These are phyloP conservation scores for Diceros bicornis DNA, from an alignment of 2,797 vertebrate genomes.

Conservation along the genomic window DNA sequence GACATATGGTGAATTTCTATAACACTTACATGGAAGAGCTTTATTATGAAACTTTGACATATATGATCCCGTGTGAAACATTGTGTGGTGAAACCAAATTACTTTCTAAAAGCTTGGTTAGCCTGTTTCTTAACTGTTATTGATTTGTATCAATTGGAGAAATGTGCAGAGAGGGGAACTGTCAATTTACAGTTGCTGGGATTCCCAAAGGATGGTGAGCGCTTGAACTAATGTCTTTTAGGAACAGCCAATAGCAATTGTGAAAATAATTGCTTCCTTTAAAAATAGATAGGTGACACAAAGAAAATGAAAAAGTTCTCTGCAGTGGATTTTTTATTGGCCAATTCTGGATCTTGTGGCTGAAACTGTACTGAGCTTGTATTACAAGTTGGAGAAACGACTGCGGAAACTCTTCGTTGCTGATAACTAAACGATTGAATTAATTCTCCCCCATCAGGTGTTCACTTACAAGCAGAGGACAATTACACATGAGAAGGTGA, in stretches of 20 bases:
- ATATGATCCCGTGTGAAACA: background rate
- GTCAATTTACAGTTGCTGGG: background rate
- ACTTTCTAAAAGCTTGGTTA: background rate
- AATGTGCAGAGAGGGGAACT: background rate
- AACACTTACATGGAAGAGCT: background rate
- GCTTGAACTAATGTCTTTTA: background rate
- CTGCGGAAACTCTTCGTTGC: background rate
- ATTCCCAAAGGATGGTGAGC: background rate
- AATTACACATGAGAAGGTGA: constrained; percentile 95
- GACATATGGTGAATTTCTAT: background rate
- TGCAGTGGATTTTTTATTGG: background rate
- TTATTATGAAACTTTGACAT: background rate
- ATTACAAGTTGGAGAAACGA: too few relatives aligned
- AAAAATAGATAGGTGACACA: background rate
- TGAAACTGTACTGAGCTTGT: background rate
- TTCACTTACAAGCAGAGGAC: constrained; percentile 98
- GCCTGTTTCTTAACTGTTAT: background rate
- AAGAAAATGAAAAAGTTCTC: background rate
- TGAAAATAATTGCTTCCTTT: background rate
- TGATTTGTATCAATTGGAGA: background rate
- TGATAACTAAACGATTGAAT: background rate
- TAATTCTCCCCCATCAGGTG: constrained; percentile 89
- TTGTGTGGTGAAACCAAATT: background rate
- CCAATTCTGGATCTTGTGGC: background rate
- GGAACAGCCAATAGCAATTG: background rate